Conservation (phyloP, 2,888 invertebrate genomes). For the Dastarcus helophoroides region DNA sequence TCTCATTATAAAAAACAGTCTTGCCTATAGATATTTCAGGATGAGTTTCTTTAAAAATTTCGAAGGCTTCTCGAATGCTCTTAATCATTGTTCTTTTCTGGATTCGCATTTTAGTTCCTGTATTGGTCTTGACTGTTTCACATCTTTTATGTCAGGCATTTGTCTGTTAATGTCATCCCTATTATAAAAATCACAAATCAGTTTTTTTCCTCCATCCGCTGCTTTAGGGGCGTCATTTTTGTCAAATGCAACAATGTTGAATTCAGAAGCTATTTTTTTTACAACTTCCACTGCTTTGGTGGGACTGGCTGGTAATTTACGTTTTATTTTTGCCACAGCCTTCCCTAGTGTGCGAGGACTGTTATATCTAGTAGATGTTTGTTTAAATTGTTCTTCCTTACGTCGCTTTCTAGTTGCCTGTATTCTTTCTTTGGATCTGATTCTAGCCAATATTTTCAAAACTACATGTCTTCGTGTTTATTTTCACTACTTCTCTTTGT, state of each 20-base stretch:
- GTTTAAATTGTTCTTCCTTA: constrained; percentile 8
- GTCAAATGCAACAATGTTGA: constrained; percentile 9
- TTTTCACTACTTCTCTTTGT: constrained; percentile 8
- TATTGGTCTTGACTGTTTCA: too few relatives aligned
- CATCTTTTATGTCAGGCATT: constrained; percentile 6
- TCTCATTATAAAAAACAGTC: too few relatives aligned
- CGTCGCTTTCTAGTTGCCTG: constrained; percentile 10
- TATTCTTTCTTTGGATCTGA: too few relatives aligned
- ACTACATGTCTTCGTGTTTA: constrained; percentile 6
- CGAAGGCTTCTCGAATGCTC: too few relatives aligned
- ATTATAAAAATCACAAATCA: constrained; percentile 8
- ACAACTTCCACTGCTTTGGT: too few relatives aligned
- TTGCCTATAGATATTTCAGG: too few relatives aligned
- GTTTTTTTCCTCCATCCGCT: constrained; percentile 7
- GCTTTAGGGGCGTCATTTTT: constrained; percentile 8
- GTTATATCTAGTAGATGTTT: constrained; percentile 8
- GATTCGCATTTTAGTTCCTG: too few relatives aligned
- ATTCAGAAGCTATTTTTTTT: constrained; percentile 13
- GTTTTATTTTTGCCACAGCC: constrained; percentile 11
- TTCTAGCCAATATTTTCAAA: constrained; percentile 8
- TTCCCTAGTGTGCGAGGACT: constrained; percentile 9
- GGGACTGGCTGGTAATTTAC: constrained; percentile 11
- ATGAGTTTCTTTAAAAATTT: too few relatives aligned
- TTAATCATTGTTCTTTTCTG: too few relatives aligned
- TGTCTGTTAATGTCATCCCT: constrained; percentile 9